A percentile compares a stretch with the other conserved stretches of the same genome.
Evolutionary conservation across 2,888 invertebrate species (phyloP).

Genomic region (Unio delphinus): DNA sequence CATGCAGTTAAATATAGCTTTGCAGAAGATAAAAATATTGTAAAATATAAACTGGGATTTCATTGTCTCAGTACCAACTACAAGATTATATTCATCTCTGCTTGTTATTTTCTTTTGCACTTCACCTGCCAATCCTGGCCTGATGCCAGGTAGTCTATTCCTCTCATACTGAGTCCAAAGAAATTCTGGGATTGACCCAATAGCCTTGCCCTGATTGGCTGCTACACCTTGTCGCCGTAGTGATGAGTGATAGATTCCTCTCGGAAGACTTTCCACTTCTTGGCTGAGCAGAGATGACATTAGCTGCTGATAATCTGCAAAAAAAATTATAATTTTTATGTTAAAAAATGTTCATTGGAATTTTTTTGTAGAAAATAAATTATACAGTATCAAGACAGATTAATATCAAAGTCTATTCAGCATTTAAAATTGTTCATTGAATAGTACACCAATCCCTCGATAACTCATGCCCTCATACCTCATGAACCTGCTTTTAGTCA

Average conservation of each 20-base stretch:
- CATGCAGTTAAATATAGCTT: too few species aligned
- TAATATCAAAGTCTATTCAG: too few species aligned
- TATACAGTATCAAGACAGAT: too few species aligned
- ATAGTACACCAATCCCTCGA: too few species aligned
- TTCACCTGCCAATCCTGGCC: slow-evolving; percentile 59
- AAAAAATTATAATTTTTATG: neutral
- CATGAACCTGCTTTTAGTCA: too few species aligned
- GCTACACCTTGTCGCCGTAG: slow-evolving; percentile 41
- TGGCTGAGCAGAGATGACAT: slow-evolving; percentile 45
- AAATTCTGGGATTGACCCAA: slow-evolving; percentile 54
- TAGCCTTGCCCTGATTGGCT: slow-evolving; percentile 50
- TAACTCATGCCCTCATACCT: too few species aligned
- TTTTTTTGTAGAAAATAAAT: too few species aligned
- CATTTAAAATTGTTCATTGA: too few species aligned
- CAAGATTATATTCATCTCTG: neutral
- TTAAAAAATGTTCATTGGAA: too few species aligned
- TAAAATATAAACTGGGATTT: too few species aligned
- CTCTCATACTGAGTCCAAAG: slow-evolving; percentile 54
- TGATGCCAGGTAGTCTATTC: slow-evolving; percentile 58
- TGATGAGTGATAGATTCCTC: slow-evolving; percentile 58
- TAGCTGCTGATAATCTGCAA: slow-evolving; percentile 54
- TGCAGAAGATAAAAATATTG: too few species aligned
- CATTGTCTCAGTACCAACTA: too few species aligned
- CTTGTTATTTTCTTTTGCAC: neutral
- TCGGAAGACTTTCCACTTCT: slow-evolving; percentile 57